Evolutionary conservation across 2,888 invertebrate species (phyloP), one percentile per base, ranked within the genome.

Genomic region (Scaptomyza tumidula): DNA sequence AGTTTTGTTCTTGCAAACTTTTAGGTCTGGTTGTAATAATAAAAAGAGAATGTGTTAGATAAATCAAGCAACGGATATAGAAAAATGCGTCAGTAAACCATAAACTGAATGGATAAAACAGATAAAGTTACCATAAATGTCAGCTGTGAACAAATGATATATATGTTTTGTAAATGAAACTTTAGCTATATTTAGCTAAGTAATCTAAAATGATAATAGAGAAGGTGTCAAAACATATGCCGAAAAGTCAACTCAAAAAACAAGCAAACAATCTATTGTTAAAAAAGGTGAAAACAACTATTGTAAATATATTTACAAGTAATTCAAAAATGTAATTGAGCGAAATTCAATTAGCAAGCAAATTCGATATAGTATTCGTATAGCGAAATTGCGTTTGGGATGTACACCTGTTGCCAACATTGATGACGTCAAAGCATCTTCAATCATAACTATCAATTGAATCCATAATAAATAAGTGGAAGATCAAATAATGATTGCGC

Each of bases 161-260:
- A 27, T 39, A 24, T 19, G 9, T 31, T 29, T 39, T 27, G 14
- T 41, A 35, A 56, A 19, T 46, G 37, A 5, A 37, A 54, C 39
- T 64, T 31, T 43, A 31, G 35, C 33, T 48, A 33, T 61, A 44
- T 64, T 60, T 64, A 70, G 44, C 56, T 46, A 24, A 54, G 53
- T 10, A 16, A 58, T 53, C 44, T 60, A 31, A 52, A 35, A 29
- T 16, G 53, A 35, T 48, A 64, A 69, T 55, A 33, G 54, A 49
- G 24, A 46, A 78, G 79, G 85, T 85, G 85, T 68, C 67, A 85
- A 81, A 75, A 71, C 66, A 60, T 64, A 71, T 66, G 52, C 50
- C 48, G 14, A 61, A 57, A 66, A 64, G 71, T 19, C 35, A 49
- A 24, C 16, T 4, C 37, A n/a, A 14, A 2, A 14, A 39, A 39